A percentile compares a stretch with the other conserved stretches of the same genome.
phyloP scores from a whole-genome alignment of 2,797 vertebrate genomes.

The Dromococcyx pavoninus region DNA sequence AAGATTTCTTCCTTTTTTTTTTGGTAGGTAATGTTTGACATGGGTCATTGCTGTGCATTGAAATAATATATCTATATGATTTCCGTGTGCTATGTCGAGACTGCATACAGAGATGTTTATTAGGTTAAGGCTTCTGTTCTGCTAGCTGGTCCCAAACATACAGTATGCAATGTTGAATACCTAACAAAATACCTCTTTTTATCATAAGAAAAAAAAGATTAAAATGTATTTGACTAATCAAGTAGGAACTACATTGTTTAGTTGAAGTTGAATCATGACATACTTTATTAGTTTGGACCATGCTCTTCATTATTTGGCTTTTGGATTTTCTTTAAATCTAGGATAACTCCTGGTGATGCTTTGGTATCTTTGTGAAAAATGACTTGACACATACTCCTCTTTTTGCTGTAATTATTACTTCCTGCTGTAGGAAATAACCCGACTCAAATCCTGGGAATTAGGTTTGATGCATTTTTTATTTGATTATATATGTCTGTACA shows the following conservation, averaged over 20 bases:
- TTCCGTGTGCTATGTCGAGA: conserved; percentile 46
- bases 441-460: conserved; percentile 19
- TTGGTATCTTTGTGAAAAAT: conserved; percentile 4
- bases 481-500: neutral
- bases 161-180: neutral
- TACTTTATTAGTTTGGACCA: neutral
- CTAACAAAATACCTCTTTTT: neutral
- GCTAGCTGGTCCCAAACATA: neutral
- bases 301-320: neutral
- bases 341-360: neutral
- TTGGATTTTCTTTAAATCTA: neutral
- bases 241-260: neutral
- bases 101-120: conserved; percentile 8
- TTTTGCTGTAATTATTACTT: conserved; percentile 19
- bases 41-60: neutral
- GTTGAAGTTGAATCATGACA: neutral
- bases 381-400: neutral
- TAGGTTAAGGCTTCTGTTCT: conserved; percentile 22
- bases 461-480: neutral
- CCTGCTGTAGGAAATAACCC: neutral
- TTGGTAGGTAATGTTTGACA: neutral
- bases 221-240: neutral
- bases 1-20: no score
- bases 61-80: conserved; percentile 52
- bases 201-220: neutral